Base-by-base conservation (phyloP, 2,113 vertebrate species). In the Orthonyx spaldingii region DNA sequence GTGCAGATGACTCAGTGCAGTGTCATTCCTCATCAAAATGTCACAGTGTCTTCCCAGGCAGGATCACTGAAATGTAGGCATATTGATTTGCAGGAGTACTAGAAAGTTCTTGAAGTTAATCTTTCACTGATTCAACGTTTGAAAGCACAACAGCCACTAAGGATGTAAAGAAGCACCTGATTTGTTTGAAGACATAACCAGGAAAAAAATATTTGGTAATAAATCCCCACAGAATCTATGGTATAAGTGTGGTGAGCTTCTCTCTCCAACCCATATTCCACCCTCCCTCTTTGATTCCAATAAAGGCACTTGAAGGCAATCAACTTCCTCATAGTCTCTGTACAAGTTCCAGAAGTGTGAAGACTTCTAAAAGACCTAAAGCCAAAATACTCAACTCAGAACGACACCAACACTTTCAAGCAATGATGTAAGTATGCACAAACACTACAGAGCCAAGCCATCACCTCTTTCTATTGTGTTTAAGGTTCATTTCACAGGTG, bases 1-100 rank as follows among this genome's bases (percentile, higher is more conserved):
- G 19, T 17, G 47, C 49, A 5, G 21, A 75, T 94, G 90, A 90
- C 88, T 96, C 92, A 89, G 47, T 81, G 86, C 60, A 84, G 68
- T 44, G 57, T 71, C 89, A 85, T 42, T 23, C 14, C 84, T 90
- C 75, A 86, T 8, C 76, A 47, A 47, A 88, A 81, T 32, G 49
- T 56, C 92, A 96, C 82, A 84, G 47, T 37, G 44, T 6, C 72
- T 60, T 77, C 85, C 47, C 8, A 55, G 79, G 90, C 28, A 91
- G 49, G 33, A 81, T 49, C 68, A 64, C 3, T 1, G 49, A 46
- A 90, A 93, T 92, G 89, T 50, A 7, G 59, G 57, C 42, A 41
- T 20, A 32, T 7, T n/a, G 50, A 57, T 74, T n/a, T 55, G 66
- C 68, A 66, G 59, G n/a, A 89, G 35, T 5, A 42, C 85, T 27